phyloP scores from a whole-genome alignment of 2,888 invertebrate genomes.

The Lissonota sp. region DNA sequence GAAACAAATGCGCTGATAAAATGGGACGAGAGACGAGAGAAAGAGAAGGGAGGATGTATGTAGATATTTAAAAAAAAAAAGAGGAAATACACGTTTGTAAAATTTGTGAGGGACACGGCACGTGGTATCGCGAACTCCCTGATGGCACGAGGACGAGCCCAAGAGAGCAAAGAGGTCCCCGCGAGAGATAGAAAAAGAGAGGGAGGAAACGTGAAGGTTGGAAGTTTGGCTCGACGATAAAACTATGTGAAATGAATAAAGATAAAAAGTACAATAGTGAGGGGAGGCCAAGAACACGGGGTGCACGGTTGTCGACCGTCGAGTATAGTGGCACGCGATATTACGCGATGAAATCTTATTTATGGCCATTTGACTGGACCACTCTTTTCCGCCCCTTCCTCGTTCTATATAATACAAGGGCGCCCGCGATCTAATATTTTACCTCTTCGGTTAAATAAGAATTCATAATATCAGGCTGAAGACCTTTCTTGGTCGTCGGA shows the following conservation, averaged over 20 bases:
- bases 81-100: slow-evolving; percentile 49
- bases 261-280: slow-evolving; percentile 75
- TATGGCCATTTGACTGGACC: slow-evolving; percentile 71
- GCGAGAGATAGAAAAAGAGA: slow-evolving; percentile 34
- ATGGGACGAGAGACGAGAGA: no score
- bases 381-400: slow-evolving; percentile 22
- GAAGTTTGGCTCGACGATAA: slow-evolving; percentile 68
- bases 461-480: slow-evolving; percentile 75
- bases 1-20: no score
- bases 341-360: slow-evolving; percentile 78
- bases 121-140: slow-evolving; percentile 51
- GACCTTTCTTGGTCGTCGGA: slow-evolving; percentile 51
- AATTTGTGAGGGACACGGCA: slow-evolving; percentile 19
- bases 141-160: slow-evolving; percentile 46
- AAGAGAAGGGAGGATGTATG: background rate
- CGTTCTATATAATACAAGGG: slow-evolving; percentile 43
- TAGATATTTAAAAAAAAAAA: no score
- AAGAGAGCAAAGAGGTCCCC: slow-evolving; percentile 17
- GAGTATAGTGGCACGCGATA: slow-evolving; percentile 70
- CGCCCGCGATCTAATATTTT: slow-evolving; percentile 77
- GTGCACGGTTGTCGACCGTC: slow-evolving; percentile 46
- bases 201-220: slow-evolving; percentile 43
- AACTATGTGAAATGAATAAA: slow-evolving; percentile 79
- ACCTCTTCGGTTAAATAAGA: slow-evolving; percentile 80
- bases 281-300: slow-evolving; percentile 41